Evolutionary conservation across 2,113 vertebrate species (phyloP), one percentile per base, ranked within the genome.

Genomic region (Pao palembangensis): DNA sequence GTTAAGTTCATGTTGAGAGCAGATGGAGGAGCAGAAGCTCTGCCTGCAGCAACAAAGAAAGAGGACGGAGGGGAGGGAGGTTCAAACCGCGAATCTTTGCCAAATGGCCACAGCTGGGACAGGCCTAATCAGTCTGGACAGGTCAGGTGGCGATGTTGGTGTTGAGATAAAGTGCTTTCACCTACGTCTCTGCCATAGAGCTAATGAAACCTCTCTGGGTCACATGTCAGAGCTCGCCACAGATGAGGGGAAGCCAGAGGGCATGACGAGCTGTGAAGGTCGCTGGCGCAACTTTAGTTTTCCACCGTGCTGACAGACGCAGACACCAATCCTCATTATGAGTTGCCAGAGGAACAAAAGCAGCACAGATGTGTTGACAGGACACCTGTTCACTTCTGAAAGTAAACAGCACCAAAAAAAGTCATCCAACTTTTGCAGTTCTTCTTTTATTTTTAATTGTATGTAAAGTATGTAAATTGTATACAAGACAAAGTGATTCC

Each of bases 181-280:
- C 60, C 55, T 44, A 8, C 25, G 28, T 53, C 10, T 41, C 47
- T 47, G 53, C 64, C 67, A 70, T 61, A 64, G 67, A 71, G 55
- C 69, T 84, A 88, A 87, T 78, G 81, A 82, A 70, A 64, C 61
- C 49, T 55, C 82, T 71, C 72, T 76, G 78, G 75, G 75, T 77
- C 76, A 76, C 70, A 61, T 11, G 50, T 67, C 55, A 54, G 49
- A 63, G 67, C 76, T 79, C 75, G 82, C 67, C 70, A 77, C 51
- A 38, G 34, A 38, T 38, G 34, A 38, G 34, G 1, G 34, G 34
- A 66, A 52, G 78, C 67, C 66, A 59, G 50, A 79, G 67, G 67
- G 69, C 46, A 53, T 57, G 60, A 48, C 3, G 25, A 52, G 64
- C 55, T 51, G 66, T 61, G 71, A 76, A 64, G 72, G 71, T 81